A percentile compares a stretch with the other conserved stretches of the same genome.
Conservation (phyloP, 2,888 invertebrate species). For the Drosophila pseudotalamancana region DNA sequence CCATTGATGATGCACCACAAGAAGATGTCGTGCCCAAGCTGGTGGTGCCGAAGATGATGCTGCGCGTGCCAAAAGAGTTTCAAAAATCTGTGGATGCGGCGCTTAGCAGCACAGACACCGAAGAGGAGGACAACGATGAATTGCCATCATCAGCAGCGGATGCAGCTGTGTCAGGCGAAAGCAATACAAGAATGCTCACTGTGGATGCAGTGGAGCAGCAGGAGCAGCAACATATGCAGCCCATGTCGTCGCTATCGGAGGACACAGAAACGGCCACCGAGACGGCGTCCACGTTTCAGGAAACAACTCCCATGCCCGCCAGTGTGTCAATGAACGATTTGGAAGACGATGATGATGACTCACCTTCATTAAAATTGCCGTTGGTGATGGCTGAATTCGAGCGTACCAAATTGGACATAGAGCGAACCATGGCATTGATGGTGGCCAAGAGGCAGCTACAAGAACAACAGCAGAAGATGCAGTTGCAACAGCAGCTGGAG, state of each 20-base stretch:
- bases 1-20: conserved; percentile 17
- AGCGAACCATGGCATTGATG: conserved; percentile 75
- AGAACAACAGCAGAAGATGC: conserved; percentile 5
- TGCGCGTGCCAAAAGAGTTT: conserved; percentile 88
- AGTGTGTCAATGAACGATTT: conserved; percentile 3
- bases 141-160: conserved; percentile 3
- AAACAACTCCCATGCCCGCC: conserved; percentile 14
- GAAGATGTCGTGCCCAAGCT: conserved; percentile 56
- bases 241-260: conserved; percentile 34
- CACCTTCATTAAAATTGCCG: conserved; percentile 66
- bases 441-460: conserved; percentile 48
- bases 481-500: not conserved
- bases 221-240: conserved; percentile 18
- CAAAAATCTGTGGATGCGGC: conserved; percentile 84
- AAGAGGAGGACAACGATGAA: conserved; percentile 73
- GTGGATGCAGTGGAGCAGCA: conserved; percentile 45
- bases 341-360: conserved; percentile 48
- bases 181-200: conserved; percentile 19
- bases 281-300: conserved; percentile 43
- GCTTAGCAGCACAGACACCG: conserved; percentile 82
- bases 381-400: conserved; percentile 81
- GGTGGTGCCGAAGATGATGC: conserved; percentile 88
- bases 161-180: not conserved
- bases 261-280: conserved; percentile 57
- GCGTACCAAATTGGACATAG: conserved; percentile 80